Percentiles rank a stretch among this genome's conserved stretches.
Evolutionary conservation across 2,888 invertebrate species (phyloP).

Genomic region (Agrilus mali): DNA sequence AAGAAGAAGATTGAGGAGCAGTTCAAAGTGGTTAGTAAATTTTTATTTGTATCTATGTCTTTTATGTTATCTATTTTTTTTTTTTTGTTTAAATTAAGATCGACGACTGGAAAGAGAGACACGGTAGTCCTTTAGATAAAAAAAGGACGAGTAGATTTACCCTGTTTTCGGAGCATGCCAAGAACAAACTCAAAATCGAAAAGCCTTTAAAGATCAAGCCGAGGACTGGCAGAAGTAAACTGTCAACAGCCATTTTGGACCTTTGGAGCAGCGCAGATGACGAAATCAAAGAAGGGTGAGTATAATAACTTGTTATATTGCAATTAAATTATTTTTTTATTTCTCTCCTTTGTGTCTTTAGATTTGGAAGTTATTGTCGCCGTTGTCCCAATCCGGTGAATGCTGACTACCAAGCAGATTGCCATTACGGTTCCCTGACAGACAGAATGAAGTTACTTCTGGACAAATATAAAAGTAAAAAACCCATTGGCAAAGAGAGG

Average conservation of each 20-base stretch:
- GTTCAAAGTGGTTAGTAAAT: constrained; percentile 39
- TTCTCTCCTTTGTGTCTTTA: constrained; percentile 10
- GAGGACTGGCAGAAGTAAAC: constrained; percentile 45
- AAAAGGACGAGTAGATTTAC: constrained; percentile 44
- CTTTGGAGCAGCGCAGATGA: constrained; percentile 53
- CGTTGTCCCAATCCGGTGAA: constrained; percentile 64
- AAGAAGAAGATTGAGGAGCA: constrained; percentile 40
- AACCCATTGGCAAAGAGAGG: constrained; percentile 9
- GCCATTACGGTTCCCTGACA: constrained; percentile 69
- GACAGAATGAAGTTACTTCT: constrained; percentile 66
- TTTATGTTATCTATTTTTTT: neutral
- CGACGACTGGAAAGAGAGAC: constrained; percentile 48
- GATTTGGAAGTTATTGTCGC: constrained; percentile 19
- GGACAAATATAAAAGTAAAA: constrained; percentile 37
- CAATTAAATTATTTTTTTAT: neutral
- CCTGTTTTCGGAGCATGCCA: constrained; percentile 43
- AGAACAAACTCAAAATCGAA: constrained; percentile 36
- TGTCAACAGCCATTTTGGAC: constrained; percentile 46
- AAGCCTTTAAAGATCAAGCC: constrained; percentile 33
- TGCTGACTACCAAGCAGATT: constrained; percentile 57
- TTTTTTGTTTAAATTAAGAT: constrained; percentile 21
- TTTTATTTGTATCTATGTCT: neutral
- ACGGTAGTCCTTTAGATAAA: constrained; percentile 36
- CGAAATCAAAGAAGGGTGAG: constrained; percentile 44
- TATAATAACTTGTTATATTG: too few species aligned